These are phyloP conservation scores for Phasianus colchicus DNA, from an alignment of 2,113 vertebrate genomes.

Conservation along the genomic window DNA sequence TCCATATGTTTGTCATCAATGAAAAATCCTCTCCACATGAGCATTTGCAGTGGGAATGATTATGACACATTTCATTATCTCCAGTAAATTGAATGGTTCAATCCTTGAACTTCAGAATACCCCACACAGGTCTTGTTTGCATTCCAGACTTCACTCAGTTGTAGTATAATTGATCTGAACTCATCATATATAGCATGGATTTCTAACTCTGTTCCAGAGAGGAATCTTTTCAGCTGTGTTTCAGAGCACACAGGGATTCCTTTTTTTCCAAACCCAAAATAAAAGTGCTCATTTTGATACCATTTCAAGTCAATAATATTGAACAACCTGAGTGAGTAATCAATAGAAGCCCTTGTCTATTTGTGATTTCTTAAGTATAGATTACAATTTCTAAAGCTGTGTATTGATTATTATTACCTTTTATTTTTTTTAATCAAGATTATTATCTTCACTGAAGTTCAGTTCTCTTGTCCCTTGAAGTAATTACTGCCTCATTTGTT, in stretches of 20 bases:
- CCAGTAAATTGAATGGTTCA: slow-evolving; percentile 57
- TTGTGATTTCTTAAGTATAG: slow-evolving; percentile 46
- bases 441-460: background rate
- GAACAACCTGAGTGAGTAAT: background rate
- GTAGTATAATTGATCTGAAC: slow-evolving; percentile 53
- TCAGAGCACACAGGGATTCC: background rate
- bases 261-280: background rate
- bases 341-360: background rate
- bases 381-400: background rate
- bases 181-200: background rate
- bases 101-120: slow-evolving; percentile 64
- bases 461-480: background rate
- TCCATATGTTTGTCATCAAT: slow-evolving; percentile 68
- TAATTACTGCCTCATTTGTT: background rate
- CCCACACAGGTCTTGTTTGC: slow-evolving; percentile 5
- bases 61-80: slow-evolving; percentile 73
- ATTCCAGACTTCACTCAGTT: slow-evolving; percentile 46
- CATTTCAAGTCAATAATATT: background rate
- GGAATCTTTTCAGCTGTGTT: background rate
- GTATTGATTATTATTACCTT: background rate
- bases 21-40: slow-evolving; percentile 60
- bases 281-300: background rate
- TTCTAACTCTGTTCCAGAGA: slow-evolving; percentile 9
- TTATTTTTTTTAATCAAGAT: background rate
- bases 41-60: slow-evolving; percentile 60